These are phyloP conservation scores for Cassiopea andromeda DNA, from an alignment of 30 jellyfish, hydroid and myxozoan species.

Conservation along the genomic window DNA sequence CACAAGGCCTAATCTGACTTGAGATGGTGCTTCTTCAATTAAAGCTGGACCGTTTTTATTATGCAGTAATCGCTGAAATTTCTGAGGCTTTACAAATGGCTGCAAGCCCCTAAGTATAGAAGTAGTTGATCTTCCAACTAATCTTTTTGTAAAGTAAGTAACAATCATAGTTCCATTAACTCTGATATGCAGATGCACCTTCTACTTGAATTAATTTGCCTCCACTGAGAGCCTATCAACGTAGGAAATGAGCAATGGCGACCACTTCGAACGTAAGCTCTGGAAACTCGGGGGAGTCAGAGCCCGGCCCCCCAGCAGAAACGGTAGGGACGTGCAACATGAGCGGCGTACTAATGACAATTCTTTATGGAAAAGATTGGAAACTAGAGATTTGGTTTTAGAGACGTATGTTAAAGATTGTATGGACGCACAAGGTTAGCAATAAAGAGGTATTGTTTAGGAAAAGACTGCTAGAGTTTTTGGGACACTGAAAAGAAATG, in stretches of 20 bases:
- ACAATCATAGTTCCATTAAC: background rate
- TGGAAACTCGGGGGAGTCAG: background rate
- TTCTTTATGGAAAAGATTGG: too few species aligned
- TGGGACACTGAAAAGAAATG: too few species aligned
- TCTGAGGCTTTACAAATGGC: background rate
- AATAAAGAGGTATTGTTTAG: too few species aligned
- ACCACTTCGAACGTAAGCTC: background rate
- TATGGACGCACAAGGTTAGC: too few species aligned
- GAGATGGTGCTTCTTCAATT: constrained; percentile 64
- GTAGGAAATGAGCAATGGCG: background rate
- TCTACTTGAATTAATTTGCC: too few species aligned
- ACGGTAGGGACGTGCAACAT: background rate
- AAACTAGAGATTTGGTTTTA: too few species aligned
- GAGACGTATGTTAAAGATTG: too few species aligned
- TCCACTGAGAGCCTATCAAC: background rate
- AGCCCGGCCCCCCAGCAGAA: background rate
- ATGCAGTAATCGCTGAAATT: background rate
- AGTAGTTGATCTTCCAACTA: constrained; percentile 2
- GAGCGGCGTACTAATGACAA: too few species aligned
- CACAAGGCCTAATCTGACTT: constrained; percentile 66
- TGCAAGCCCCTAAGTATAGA: background rate
- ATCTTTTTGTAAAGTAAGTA: background rate
- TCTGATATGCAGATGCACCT: too few species aligned
- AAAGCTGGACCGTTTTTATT: constrained; percentile 8
- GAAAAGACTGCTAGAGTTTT: too few species aligned